A percentile compares a stretch with the other conserved stretches of the same genome.
These are phyloP conservation scores for Bos indicus DNA, from an alignment of 2,113 vertebrate species.

Conservation along the genomic window DNA sequence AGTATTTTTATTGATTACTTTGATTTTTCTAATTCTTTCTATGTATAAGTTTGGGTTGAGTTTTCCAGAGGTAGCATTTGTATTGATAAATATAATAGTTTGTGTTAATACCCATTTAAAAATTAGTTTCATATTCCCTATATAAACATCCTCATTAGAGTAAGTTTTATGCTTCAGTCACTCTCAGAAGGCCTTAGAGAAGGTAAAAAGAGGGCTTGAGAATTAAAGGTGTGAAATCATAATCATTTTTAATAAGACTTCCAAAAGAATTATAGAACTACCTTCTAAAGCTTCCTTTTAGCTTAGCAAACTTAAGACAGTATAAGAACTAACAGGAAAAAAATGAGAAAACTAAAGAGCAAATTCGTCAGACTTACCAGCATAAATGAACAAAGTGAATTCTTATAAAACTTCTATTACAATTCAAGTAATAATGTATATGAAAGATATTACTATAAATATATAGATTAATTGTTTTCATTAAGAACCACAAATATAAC, in stretches of 20 bases:
- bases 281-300: neutral
- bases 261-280: neutral
- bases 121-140: neutral
- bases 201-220: neutral
- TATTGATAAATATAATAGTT: neutral
- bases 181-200: neutral
- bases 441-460: neutral
- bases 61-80: neutral
- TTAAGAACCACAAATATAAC: neutral
- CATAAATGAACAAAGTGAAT: conserved; percentile 2
- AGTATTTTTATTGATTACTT: neutral
- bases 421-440: neutral
- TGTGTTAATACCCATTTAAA: neutral
- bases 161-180: neutral
- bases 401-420: neutral
- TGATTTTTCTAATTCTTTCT: neutral
- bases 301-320: neutral
- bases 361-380: neutral
- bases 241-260: neutral
- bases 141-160: neutral
- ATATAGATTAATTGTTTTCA: neutral
- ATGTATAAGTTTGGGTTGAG: neutral
- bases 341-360: neutral
- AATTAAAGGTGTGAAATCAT: neutral
- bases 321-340: neutral